Evolutionary conservation across 1,140 invertebrate genomes (phyloP), one percentile per base, ranked within the genome.

Genomic region (Hycleus phaleratus): DNA sequence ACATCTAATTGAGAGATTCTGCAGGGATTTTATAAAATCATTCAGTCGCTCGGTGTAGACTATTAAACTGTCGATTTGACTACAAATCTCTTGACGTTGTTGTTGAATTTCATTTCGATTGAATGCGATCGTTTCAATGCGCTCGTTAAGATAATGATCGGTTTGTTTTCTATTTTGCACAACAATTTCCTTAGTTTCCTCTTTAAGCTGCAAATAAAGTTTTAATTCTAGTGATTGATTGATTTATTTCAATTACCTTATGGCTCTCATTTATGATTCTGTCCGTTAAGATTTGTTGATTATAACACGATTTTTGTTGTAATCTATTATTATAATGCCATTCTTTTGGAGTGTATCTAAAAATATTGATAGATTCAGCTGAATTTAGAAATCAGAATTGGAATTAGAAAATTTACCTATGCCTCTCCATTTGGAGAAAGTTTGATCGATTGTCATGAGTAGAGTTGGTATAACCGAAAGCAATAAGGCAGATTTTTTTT

Each of bases 51-150:
- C 81, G 74, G 84, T 85, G 59, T 86, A 89, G n/a, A 81, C 78
- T 8, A 70, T 67, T 3, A 91, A 70, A 40, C 81, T 81, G 69
- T 91, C 87, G 42, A 86, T 77, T 76, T 93, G 88, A 38, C 81
- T 74, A 46, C 80, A 79, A n/a, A 88, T 73, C 38, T 86, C 83
- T 70, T 85, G 85, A 57, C 91, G 82, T 71, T 89, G 85, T 3
- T 80, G 75, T 65, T 86, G 78, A 11, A 94, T 73, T 71, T 95
- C 91, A 9, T 82, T 78, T 67, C 84, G 86, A 63, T 85, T 85
- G 70, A 88, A 92, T 58, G 88, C 82, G 38, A 95, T 84, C 65
- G 93, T 88, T 51, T 85, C 81, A 7, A 93, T 78, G 64, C 90
- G 83, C 74, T 93, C 87, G 67, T 87, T 81, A 1, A 91, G 71